phyloP scores from a whole-genome alignment of 2,888 invertebrate species.

The Drosophila formosana region DNA sequence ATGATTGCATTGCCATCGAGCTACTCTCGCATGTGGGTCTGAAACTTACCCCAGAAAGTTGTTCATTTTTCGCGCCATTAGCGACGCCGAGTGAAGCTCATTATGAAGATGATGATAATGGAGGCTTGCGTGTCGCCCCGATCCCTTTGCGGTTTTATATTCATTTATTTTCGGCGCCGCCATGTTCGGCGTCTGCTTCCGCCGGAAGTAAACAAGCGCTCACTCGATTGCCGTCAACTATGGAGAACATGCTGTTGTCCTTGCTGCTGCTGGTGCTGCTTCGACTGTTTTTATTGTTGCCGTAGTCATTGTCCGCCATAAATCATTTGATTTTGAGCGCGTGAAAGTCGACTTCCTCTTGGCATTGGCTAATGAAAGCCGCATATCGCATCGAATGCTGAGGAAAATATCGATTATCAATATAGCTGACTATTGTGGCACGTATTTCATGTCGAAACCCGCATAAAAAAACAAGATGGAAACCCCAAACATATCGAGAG shows the following conservation, averaged over 20 bases:
- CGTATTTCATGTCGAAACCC: conserved; percentile 44
- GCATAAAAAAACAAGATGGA: conserved; percentile 17
- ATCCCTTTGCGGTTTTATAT: conserved; percentile 53
- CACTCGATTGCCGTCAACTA: conserved; percentile 48
- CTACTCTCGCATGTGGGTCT: conserved; percentile 28
- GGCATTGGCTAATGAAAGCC: conserved; percentile 54
- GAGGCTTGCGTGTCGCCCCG: conserved; percentile 41
- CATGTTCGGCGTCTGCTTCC: conserved; percentile 51
- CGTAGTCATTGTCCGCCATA: conserved; percentile 57
- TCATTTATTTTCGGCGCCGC: conserved; percentile 59
- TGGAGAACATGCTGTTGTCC: conserved; percentile 6
- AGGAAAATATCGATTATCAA: conserved; percentile 59
- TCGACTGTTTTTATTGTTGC: conserved; percentile 30
- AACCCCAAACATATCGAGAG: not conserved
- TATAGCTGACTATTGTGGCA: conserved; percentile 30
- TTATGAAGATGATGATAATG: conserved; percentile 47
- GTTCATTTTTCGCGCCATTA: conserved; percentile 64
- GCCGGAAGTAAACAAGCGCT: conserved; percentile 57
- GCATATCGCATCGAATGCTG: conserved; percentile 32
- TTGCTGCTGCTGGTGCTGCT: conserved; percentile 4
- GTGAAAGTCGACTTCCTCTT: conserved; percentile 61
- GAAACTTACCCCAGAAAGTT: conserved; percentile 42
- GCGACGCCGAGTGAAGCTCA: conserved; percentile 40
- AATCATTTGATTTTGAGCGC: conserved; percentile 69
- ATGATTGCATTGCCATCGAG: not conserved